These are phyloP conservation scores for Epicauta chinensis DNA, from an alignment of 1,140 invertebrate genomes.

Conservation along the genomic window DNA sequence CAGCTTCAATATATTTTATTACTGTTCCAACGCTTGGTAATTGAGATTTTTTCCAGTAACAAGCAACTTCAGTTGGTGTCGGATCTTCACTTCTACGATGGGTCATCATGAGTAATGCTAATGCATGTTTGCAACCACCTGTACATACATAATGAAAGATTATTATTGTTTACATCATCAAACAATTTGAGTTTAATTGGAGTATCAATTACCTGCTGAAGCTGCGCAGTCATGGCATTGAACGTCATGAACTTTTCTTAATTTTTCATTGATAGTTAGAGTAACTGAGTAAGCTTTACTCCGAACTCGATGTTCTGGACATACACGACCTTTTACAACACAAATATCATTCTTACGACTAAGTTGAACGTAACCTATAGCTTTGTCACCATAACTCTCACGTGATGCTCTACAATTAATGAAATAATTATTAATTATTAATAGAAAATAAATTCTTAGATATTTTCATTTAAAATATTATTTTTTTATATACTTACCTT, in stretches of 20 bases:
- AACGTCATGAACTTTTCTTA: constrained; percentile 15
- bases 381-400: constrained; percentile 34
- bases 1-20: too few relatives aligned
- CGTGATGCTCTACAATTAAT: constrained; percentile 29
- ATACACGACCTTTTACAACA: constrained; percentile 22
- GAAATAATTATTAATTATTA: constrained; percentile 1
- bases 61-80: too few relatives aligned
- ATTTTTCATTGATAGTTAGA: constrained; percentile 23
- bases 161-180: too few relatives aligned
- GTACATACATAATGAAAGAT: too few relatives aligned
- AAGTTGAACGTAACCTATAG: constrained; percentile 35
- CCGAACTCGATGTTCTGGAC: constrained; percentile 29
- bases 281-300: constrained; percentile 20
- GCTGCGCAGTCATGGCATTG: constrained; percentile 31
- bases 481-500: constrained; percentile 23
- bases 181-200: too few relatives aligned
- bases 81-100: too few relatives aligned
- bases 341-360: constrained; percentile 21
- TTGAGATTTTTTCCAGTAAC: too few relatives aligned
- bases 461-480: background rate
- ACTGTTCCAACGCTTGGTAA: too few relatives aligned
- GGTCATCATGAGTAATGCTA: too few relatives aligned
- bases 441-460: background rate
- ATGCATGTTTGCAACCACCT: too few relatives aligned
- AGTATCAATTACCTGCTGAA: constrained; percentile 10